Base-by-base conservation (phyloP, 2,113 vertebrate species). In the Ammospiza nelsoni region DNA sequence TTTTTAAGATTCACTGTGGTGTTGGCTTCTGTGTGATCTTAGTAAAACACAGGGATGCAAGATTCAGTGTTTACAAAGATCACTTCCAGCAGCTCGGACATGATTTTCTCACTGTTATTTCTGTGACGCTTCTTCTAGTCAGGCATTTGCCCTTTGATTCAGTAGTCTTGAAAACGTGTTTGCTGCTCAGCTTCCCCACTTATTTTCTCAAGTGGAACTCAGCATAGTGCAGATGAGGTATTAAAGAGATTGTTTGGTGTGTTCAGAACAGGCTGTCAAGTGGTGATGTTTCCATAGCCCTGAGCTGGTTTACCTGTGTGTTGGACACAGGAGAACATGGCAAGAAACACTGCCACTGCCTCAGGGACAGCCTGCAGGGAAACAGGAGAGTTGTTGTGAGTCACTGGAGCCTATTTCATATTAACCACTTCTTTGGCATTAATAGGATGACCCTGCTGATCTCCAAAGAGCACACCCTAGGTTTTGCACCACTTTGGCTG, bases 1-100 rank as follows among this genome's bases (percentile, higher is more conserved):
- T 29, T 83, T 94, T 94, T 95, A 95, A 93, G 84, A 51, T 92
- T 96, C 90, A 93, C 69, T 89, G 90, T 58, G 48, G 41, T 69
- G 73, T 71, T 96, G 80, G 75, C 37, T 95, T 57, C 76, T 84
- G 74, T 57, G 82, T 87, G 80, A 96, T 79, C 79, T 94, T 94
- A 96, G 81, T 90, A 87, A 94, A 85, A 89, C 41, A 61, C 48
- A n/a, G 51, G 46, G 62, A 83, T 83, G 86, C n/a, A 92, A 96
- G 92, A 79, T 57, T 61, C 69, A 87, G 29, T 76, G 83, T 94
- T 96, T 94, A 66, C 80, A 78, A 73, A 96, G 57, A 31, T 58
- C 62, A 85, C 29, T 58, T 86, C 69, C 63, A 72, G 72, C 51
- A 49, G 71, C 23, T 91, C 58, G 82, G 63, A 35, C 27, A 4